A percentile compares a stretch with the other conserved stretches of the same genome.
phyloP scores from a whole-genome alignment of 2,888 invertebrate genomes.

The Pammene fasciana region DNA sequence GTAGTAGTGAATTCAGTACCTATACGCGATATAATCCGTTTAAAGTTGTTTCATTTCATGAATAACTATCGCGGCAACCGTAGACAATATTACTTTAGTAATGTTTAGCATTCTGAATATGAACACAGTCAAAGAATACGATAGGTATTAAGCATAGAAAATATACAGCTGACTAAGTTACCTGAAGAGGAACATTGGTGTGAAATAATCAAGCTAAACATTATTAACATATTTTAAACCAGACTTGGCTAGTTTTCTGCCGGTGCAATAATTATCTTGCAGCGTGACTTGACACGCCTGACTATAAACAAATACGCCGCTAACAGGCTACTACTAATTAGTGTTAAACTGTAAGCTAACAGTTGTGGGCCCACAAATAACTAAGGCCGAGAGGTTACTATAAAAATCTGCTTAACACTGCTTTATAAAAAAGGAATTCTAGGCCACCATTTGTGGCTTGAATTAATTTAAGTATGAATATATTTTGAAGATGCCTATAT shows the following conservation, averaged over 20 bases:
- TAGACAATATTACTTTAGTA: too few relatives aligned
- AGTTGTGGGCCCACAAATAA: slow-evolving; percentile 19
- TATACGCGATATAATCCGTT: too few relatives aligned
- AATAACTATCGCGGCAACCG: too few relatives aligned
- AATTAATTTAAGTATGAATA: too few relatives aligned
- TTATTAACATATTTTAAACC: not conserved
- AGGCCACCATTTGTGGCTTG: not conserved
- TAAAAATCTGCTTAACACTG: not conserved
- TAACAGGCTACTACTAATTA: slow-evolving; percentile 28
- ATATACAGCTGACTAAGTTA: too few relatives aligned
- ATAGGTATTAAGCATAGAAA: too few relatives aligned
- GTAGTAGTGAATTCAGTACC: too few relatives aligned
- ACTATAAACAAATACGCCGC: slow-evolving; percentile 11
- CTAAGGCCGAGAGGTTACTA: not conserved
- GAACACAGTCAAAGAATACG: too few relatives aligned
- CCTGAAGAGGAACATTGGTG: too few relatives aligned
- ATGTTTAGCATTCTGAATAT: too few relatives aligned
- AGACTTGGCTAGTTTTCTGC: slow-evolving; percentile 28
- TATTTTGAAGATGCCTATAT: too few relatives aligned
- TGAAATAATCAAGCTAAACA: not conserved
- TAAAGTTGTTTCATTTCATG: too few relatives aligned
- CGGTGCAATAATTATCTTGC: slow-evolving; percentile 4
- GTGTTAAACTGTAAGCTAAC: slow-evolving; percentile 23
- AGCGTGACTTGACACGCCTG: slow-evolving; percentile 21
- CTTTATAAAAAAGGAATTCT: not conserved